These are phyloP conservation scores for Bilobella aurantiaca DNA, from an alignment of 1,140 invertebrate species.

Conservation along the genomic window DNA sequence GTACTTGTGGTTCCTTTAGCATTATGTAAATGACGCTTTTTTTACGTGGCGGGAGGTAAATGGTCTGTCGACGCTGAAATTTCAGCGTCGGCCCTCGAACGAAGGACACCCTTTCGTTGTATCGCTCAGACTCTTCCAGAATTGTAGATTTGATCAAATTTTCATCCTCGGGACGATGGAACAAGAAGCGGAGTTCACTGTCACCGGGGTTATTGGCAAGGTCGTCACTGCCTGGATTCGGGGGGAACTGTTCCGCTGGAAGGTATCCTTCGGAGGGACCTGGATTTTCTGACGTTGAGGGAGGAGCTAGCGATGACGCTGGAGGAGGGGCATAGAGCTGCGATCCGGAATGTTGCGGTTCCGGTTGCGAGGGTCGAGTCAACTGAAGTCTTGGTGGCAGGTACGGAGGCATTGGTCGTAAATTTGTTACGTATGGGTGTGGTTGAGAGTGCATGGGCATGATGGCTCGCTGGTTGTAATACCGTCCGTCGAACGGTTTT, in stretches of 20 bases:
- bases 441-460: no score
- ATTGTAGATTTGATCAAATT: slow-evolving; percentile 14
- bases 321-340: background rate
- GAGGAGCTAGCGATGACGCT: background rate
- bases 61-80: slow-evolving; percentile 11
- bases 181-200: slow-evolving; percentile 15
- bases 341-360: background rate
- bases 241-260: no score
- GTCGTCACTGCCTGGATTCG: background rate
- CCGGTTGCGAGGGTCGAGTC: background rate
- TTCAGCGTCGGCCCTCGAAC: slow-evolving; percentile 17
- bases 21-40: slow-evolving; percentile 18
- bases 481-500: no score
- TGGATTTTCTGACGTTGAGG: background rate
- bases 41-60: slow-evolving; percentile 19
- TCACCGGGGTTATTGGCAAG: background rate
- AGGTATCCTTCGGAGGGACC: background rate
- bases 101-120: slow-evolving; percentile 12
- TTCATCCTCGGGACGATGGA: slow-evolving; percentile 17
- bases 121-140: slow-evolving; percentile 4
- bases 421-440: no score
- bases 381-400: background rate
- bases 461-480: no score
- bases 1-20: slow-evolving; percentile 10
- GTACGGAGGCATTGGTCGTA: background rate